Evolutionary conservation across 2,113 vertebrate genomes (phyloP).

Genomic region (Dasyprocta punctata): DNA sequence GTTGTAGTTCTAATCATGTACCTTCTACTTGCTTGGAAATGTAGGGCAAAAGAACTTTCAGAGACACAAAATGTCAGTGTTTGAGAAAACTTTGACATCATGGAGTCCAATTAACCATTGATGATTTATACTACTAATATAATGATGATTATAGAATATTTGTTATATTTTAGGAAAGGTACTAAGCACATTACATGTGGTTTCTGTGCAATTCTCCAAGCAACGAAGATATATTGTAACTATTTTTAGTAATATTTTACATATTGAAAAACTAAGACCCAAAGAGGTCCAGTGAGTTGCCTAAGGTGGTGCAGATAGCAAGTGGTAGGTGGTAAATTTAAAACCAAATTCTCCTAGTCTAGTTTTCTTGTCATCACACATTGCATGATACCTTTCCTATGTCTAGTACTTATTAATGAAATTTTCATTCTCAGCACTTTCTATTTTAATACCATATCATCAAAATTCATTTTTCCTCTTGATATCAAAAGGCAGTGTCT

Average conservation of each 20-base stretch:
- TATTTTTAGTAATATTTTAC: slow-evolving; percentile 59
- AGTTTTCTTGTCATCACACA: not conserved
- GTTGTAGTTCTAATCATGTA: not conserved
- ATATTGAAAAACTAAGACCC: slow-evolving; percentile 46
- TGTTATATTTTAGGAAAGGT: not conserved
- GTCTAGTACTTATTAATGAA: not conserved
- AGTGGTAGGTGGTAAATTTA: not conserved
- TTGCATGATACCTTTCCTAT: not conserved
- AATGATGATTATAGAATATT: not conserved
- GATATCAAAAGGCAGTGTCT: slow-evolving; percentile 17
- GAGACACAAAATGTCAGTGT: not conserved
- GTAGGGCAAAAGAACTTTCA: not conserved
- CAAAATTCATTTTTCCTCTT: slow-evolving; percentile 11
- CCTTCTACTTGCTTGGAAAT: slow-evolving; percentile 22
- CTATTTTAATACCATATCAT: slow-evolving; percentile 10
- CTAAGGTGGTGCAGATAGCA: slow-evolving; percentile 55
- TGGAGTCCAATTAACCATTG: not conserved
- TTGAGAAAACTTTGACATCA: not conserved
- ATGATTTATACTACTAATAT: not conserved
- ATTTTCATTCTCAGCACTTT: slow-evolving; percentile 36
- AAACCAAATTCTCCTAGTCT: not conserved
- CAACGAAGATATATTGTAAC: not conserved
- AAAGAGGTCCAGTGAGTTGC: slow-evolving; percentile 3
- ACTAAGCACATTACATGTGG: not conserved
- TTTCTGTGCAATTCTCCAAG: not conserved